Evolutionary conservation across 1,140 invertebrate species (phyloP).

Genomic region (Choristoneura fumiferana): DNA sequence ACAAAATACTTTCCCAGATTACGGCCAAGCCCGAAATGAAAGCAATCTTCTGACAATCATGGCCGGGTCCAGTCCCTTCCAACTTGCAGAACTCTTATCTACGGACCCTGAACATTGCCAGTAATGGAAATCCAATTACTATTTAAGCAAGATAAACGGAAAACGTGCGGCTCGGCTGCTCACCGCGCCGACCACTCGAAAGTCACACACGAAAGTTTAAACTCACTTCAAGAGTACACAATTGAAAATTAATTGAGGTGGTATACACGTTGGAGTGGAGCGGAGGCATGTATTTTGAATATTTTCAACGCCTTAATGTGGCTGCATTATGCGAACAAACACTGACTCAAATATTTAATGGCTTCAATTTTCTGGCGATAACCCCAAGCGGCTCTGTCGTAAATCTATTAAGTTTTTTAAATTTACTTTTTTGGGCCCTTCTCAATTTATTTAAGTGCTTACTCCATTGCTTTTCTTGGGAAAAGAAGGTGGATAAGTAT

Average conservation of each 20-base stretch:
- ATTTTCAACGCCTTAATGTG: too few species aligned
- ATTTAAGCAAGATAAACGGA: conserved; percentile 55
- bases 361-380: not conserved
- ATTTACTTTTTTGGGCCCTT: conserved; percentile 30
- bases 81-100: conserved; percentile 50
- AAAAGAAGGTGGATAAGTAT: conserved; percentile 28
- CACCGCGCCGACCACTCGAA: conserved; percentile 21
- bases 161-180: conserved; percentile 37
- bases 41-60: conserved; percentile 51
- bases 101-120: conserved; percentile 48
- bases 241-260: conserved; percentile 12
- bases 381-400: not conserved
- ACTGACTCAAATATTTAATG: not conserved
- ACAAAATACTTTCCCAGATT: conserved; percentile 46
- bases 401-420: conserved; percentile 34
- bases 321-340: not conserved
- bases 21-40: conserved; percentile 39
- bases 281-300: too few species aligned
- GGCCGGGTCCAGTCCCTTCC: conserved; percentile 28
- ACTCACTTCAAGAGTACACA: conserved; percentile 13
- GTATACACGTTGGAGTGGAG: not conserved
- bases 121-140: conserved; percentile 65
- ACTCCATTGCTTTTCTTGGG: conserved; percentile 21
- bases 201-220: conserved; percentile 30
- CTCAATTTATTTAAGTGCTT: conserved; percentile 38